phyloP scores from a whole-genome alignment of 2,888 invertebrate species.

The Cheiracanthium punctorium region DNA sequence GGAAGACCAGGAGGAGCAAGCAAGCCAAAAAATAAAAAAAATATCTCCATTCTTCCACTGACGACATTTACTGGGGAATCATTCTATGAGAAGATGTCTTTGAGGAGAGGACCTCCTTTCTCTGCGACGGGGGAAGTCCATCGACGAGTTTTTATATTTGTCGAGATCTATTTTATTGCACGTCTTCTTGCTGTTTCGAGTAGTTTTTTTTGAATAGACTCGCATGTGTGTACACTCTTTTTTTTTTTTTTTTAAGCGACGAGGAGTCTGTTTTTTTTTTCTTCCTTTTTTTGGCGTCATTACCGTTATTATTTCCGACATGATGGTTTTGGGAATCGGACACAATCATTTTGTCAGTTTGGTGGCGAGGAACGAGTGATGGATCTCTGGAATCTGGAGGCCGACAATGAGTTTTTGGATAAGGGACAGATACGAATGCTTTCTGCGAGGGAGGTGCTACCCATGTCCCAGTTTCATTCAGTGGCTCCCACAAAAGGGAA shows the following conservation, averaged over 20 bases:
- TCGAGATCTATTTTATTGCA: neutral
- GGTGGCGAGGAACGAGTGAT: neutral
- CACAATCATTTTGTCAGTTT: neutral
- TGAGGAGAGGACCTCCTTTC: slow-evolving; percentile 6
- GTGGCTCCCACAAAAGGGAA: neutral
- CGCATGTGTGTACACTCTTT: neutral
- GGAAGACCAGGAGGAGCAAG: neutral
- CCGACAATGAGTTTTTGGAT: neutral
- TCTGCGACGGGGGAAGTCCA: neutral
- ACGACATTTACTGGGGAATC: slow-evolving; percentile 45
- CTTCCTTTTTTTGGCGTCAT: neutral
- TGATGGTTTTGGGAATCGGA: slow-evolving; percentile 1
- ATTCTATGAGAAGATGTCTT: slow-evolving; percentile 37
- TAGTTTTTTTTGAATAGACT: slow-evolving; percentile 6
- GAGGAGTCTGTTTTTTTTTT: neutral
- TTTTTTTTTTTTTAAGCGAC: neutral
- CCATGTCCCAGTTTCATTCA: neutral
- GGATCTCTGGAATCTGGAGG: neutral
- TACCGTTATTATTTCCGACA: neutral
- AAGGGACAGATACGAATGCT: neutral
- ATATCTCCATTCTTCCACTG: slow-evolving; percentile 55
- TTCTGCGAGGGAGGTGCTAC: neutral
- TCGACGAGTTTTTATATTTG: neutral
- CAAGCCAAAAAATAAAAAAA: slow-evolving; percentile 13
- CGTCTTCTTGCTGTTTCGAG: neutral